These are phyloP conservation scores for human DNA, from an alignment of 2,113 vertebrate genomes.

Conservation along the genomic window DNA sequence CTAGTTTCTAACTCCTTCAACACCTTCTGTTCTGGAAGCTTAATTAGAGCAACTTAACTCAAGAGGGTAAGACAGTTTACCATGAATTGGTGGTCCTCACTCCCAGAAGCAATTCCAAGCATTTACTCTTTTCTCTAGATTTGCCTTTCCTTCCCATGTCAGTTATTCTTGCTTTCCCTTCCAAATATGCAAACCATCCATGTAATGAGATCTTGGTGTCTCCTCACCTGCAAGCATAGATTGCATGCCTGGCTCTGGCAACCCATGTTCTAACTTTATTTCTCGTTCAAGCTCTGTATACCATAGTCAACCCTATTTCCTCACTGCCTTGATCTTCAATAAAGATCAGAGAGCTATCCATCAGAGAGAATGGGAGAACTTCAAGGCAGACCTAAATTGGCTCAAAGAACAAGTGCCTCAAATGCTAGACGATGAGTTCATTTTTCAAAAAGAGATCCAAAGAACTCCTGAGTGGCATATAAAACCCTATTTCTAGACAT, in stretches of 20 bases:
- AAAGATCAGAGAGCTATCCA: neutral
- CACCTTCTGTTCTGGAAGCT: neutral
- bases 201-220: neutral
- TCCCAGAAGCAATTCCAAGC: neutral
- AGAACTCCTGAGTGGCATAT: neutral
- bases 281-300: neutral
- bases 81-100: neutral
- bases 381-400: neutral
- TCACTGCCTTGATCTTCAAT: neutral
- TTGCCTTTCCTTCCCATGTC: neutral
- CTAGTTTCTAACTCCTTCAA: neutral
- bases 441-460: neutral
- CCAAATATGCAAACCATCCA: neutral
- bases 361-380: neutral
- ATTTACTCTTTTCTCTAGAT: neutral
- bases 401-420: neutral
- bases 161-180: neutral
- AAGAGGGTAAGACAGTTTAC: neutral
- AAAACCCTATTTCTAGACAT: neutral
- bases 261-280: neutral
- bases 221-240: neutral
- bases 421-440: neutral
- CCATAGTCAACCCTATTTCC: neutral
- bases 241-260: neutral
- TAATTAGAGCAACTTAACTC: neutral